These are phyloP conservation scores for Theocolax elegans DNA, from an alignment of 1,140 invertebrate genomes.

Conservation along the genomic window DNA sequence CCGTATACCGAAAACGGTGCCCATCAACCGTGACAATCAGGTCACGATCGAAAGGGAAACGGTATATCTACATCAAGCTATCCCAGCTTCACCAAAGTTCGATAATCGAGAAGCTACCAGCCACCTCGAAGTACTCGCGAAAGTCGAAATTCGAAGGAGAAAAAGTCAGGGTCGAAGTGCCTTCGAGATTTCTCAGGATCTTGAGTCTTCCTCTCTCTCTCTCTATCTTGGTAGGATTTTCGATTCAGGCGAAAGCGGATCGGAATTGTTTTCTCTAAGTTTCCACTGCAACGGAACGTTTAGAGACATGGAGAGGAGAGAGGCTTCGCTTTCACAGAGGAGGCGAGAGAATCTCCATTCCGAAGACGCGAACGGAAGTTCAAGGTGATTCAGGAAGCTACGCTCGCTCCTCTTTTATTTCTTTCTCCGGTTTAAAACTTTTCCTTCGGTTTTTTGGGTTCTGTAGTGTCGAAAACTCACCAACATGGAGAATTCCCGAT, in stretches of 20 bases:
- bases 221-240: background rate
- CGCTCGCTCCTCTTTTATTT: too few species aligned
- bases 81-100: background rate
- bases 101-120: background rate
- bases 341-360: background rate
- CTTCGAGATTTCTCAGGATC: background rate
- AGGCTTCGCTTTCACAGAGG: background rate
- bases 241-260: slow-evolving; percentile 40
- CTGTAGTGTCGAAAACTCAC: too few species aligned
- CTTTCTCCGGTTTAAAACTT: too few species aligned
- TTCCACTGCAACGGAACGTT: background rate
- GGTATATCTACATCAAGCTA: too few species aligned
- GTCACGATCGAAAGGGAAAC: too few species aligned
- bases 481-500: too few species aligned
- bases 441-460: too few species aligned
- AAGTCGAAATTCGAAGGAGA: background rate
- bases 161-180: slow-evolving; percentile 10
- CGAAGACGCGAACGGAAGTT: background rate
- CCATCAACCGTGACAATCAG: too few species aligned
- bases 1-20: too few species aligned
- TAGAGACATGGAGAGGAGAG: background rate
- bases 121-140: background rate
- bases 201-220: background rate
- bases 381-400: slow-evolving; percentile 2
- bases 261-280: slow-evolving; percentile 21